Percentiles rank a stretch among this genome's conserved stretches.
These are phyloP conservation scores for Volucella inflata DNA, from an alignment of 2,888 invertebrate genomes.

Conservation along the genomic window DNA sequence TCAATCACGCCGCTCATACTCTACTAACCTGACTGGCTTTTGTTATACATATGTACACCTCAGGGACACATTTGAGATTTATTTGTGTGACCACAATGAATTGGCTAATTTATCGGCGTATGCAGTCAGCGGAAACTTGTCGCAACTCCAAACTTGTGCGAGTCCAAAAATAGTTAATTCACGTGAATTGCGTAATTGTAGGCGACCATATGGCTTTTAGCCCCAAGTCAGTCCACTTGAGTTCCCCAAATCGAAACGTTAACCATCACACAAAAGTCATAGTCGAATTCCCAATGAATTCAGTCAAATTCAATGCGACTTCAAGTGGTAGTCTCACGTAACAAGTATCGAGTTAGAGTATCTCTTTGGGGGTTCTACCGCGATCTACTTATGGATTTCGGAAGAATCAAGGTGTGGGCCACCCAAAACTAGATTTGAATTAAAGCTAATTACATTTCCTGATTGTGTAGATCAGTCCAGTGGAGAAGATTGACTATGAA, in stretches of 20 bases:
- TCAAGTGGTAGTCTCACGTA: conserved; percentile 10
- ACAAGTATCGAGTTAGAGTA: background rate
- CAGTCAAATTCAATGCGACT: conserved; percentile 23
- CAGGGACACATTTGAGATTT: conserved; percentile 69
- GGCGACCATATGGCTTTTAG: conserved; percentile 50
- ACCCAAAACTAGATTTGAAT: conserved; percentile 7
- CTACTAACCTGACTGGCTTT: conserved; percentile 24
- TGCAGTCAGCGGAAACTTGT: conserved; percentile 8
- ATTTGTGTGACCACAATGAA: conserved; percentile 60
- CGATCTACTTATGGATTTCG: conserved; percentile 17
- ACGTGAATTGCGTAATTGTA: conserved; percentile 48
- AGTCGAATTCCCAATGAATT: conserved; percentile 4
- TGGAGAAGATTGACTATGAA: too few species aligned
- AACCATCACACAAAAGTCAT: conserved; percentile 15
- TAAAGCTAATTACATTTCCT: conserved; percentile 23
- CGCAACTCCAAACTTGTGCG: background rate
- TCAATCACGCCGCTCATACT: conserved; percentile 56
- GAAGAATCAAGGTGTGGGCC: conserved; percentile 27
- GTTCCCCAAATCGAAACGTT: conserved; percentile 29
- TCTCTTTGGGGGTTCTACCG: conserved; percentile 19
- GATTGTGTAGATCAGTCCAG: background rate
- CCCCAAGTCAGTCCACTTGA: conserved; percentile 31
- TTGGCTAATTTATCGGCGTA: conserved; percentile 61
- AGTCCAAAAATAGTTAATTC: conserved; percentile 64
- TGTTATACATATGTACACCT: conserved; percentile 62